Conservation (phyloP, 23 tunicate species). For the Styela clava region DNA sequence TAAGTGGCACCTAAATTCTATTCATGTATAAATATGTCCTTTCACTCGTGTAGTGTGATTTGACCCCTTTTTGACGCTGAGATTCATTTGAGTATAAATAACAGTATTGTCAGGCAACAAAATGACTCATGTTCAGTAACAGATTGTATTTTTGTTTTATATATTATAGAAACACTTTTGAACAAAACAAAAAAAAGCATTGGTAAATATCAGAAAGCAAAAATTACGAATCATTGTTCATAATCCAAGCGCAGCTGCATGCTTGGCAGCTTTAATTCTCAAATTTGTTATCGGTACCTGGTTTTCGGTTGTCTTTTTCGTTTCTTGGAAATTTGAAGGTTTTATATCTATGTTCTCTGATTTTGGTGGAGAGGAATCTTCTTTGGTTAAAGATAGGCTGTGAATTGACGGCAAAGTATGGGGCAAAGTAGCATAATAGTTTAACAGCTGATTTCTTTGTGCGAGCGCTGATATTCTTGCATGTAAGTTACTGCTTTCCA, state of each 20-base stretch:
- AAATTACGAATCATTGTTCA: neutral
- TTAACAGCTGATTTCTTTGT: slow-evolving; percentile 9
- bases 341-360: neutral
- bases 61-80: no score
- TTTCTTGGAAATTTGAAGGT: neutral
- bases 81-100: no score
- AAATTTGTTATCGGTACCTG: slow-evolving; percentile 10
- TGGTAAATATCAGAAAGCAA: no score
- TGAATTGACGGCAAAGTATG: slow-evolving; percentile 21
- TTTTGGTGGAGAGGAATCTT: neutral
- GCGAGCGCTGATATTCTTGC: slow-evolving; percentile 22
- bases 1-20: no score
- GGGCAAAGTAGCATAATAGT: slow-evolving; percentile 21
- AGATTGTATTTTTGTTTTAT: neutral
- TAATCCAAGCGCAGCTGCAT: slow-evolving; percentile 28
- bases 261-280: slow-evolving; percentile 26
- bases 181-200: neutral
- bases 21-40: no score
- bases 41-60: no score
- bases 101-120: no score
- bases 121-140: no score
- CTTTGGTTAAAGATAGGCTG: neutral
- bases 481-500: slow-evolving; percentile 25
- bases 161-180: neutral
- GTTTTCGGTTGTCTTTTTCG: neutral